Base-by-base conservation (phyloP, 2,888 invertebrate genomes). In the Drosophila pegasa region DNA sequence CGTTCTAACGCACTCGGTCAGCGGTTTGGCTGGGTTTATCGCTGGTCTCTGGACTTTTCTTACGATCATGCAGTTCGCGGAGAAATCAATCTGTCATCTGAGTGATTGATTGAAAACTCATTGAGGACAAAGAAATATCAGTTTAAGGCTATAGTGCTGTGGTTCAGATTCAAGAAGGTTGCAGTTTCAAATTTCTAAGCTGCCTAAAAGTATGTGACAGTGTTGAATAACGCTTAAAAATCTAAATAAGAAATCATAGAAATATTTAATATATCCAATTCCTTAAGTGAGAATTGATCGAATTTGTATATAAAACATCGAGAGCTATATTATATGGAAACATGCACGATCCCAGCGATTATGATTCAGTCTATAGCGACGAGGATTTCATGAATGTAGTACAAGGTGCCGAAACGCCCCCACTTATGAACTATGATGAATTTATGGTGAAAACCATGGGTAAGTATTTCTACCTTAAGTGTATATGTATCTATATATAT, bases 281-380 rank as follows among this genome's bases (percentile, higher is more conserved):
- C 3, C 20, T 10, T 9, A 12, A 14, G 22, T 43, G 9, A 18
- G 4, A 38, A 38, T 18, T 4, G 18, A 10, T 38, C 4, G 0
- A 37, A 16, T 9, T 18, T 9, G n/a, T 22, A 20, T 22, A 22
- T 22, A 8, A n/a, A 10, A 40, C 10, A 38, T 14, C 16, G 18
- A 43, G 5, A 14, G n/a, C 3, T 0, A 29, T 27, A 35, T 25
- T 35, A 29, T 29, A 10, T 31, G 55, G 29, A 48, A 43, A 10
- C 40, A 89, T 89, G 87, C 79, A 86, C 47, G 88, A 91, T 74
- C 79, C 91, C 5, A 70, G 56, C 50, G 81, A 89, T 71, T 85
- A 84, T 69, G 88, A 84, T 67, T 84, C 85, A 1, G 87, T 88
- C 12, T 87, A 61, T 35, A 87, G 81, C 47, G 85, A 87, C 2